Base-by-base conservation (phyloP, 2,888 invertebrate species). In the Nysson spinosus region DNA sequence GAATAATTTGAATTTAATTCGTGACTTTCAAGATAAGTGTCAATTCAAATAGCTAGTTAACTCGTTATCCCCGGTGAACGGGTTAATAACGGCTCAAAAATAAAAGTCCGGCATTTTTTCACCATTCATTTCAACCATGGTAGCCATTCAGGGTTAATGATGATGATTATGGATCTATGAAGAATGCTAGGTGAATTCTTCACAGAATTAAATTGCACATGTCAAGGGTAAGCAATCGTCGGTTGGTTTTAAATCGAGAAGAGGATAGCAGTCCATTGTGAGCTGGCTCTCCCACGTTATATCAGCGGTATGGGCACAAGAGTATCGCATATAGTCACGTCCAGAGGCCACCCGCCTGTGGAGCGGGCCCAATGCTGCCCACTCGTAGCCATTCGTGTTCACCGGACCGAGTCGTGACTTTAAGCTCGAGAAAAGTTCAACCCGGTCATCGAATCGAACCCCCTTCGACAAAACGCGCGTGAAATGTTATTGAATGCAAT, bases 301-400 rank as follows among this genome's bases (percentile, higher is more conserved):
- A 65, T 75, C 71, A 66, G 40, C 64, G 56, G 63, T 35, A 30
- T 30, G 37, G 43, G 68, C 44, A 40, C 32, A 24, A 5, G 35
- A 37, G 62, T 61, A 69, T 66, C 61, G 69, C 69, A 77, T 79
- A 83, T 78, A 78, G 74, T 82, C 78, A 78, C 77, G 74, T 76
- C 57, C 66, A 47, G 65, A 44, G 52, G 63, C 66, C 69, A 69
- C 69, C 70, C 70, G 70, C 42, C 34, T 49, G 72, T 56, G 50
- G 43, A 49, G 35, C 39, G 51, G 56, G 28, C 66, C 61, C 44
- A 71, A 55, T 63, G 67, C 74, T 77, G 72, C 74, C 79, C 77
- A 77, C 78, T 80, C 73, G 54, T 74, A 70, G 73, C 79, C 75
- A 76, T 78, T 80, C 73, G 56, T 75, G 76, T 51, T 74, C 75